Base-by-base conservation (phyloP, 2,797 vertebrate genomes). In the Hoplostethus mediterraneus region DNA sequence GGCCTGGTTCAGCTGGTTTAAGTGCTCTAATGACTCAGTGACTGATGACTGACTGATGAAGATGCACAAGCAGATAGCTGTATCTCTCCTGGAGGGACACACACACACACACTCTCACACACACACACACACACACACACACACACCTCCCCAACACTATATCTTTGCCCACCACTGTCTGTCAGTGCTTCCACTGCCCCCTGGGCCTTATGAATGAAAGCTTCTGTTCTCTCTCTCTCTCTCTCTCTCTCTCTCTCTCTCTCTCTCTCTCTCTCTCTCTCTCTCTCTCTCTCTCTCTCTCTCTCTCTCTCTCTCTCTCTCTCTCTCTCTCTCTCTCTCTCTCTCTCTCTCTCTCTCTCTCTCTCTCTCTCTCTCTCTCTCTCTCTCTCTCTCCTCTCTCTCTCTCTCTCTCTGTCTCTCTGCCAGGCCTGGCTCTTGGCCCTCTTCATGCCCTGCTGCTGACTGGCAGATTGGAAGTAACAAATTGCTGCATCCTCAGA, bases 401-500 rank as follows among this genome's bases (percentile, higher is more conserved):
- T 17, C 14, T 48, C 59, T 7, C 17, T 33, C 61, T 4, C 31
- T 49, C n/a, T 33, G 16, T 21, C 30, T 49, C 14, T 21, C 14
- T 63, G 48, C 62, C 48, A 90, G 71, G 61, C 84, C 69, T 98
- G 97, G 97, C 97, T 95, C 91, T 61, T 86, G 89, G 96, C 98
- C 97, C 94, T 95, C 95, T 95, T 96, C 95, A 65, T 94, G 95
- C 72, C 95, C 95, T 74, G 92, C 91, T 93, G 92, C 94, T 94
- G 96, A 96, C 96, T 96, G 96, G 96, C 97, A 97, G 95, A 96
- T 96, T 97, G 96, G 96, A 97, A 97, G 96, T 95, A 97, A 97
- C 97, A 97, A 98, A 99, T 97, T 97, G 97, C 96, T 96, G 97
- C 96, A 95, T 96, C 96, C 96, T 96, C 95, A 94, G 97, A 99